These are phyloP conservation scores for Gymnobelideus leadbeateri DNA, from an alignment of 2,113 vertebrate genomes.

Conservation along the genomic window DNA sequence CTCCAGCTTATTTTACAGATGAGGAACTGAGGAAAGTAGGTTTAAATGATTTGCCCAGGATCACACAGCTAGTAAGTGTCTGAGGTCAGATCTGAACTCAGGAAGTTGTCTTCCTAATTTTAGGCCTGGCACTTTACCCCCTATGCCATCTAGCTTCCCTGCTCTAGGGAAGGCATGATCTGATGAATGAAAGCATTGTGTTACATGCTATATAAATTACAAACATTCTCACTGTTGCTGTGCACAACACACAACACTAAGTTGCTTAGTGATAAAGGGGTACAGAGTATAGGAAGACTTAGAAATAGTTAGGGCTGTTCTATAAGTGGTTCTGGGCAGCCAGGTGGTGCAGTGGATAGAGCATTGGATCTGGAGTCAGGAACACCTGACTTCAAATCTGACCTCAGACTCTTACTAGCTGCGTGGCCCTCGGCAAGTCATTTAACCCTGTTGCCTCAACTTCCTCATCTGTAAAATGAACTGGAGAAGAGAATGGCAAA, in stretches of 20 bases:
- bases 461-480: not conserved
- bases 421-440: not conserved
- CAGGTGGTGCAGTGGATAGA: no score
- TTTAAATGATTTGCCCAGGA: not conserved
- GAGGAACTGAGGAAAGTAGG: not conserved
- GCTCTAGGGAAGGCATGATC: not conserved
- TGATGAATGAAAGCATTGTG: no score
- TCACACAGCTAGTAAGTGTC: not conserved
- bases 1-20: not conserved
- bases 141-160: not conserved
- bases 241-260: not conserved
- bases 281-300: not conserved
- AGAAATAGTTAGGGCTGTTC: not conserved
- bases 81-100: not conserved
- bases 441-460: not conserved
- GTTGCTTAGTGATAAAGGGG: not conserved
- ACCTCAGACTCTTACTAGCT: not conserved
- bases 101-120: not conserved
- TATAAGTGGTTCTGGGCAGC: not conserved
- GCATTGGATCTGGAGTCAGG: not conserved
- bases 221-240: no score
- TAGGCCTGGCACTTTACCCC: not conserved
- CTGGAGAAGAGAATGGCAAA: not conserved
- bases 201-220: no score
- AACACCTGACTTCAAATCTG: not conserved